Evolutionary conservation across 2,797 vertebrate genomes (phyloP), one percentile per base, ranked within the genome.

Genomic region (Oreortyx pictus): DNA sequence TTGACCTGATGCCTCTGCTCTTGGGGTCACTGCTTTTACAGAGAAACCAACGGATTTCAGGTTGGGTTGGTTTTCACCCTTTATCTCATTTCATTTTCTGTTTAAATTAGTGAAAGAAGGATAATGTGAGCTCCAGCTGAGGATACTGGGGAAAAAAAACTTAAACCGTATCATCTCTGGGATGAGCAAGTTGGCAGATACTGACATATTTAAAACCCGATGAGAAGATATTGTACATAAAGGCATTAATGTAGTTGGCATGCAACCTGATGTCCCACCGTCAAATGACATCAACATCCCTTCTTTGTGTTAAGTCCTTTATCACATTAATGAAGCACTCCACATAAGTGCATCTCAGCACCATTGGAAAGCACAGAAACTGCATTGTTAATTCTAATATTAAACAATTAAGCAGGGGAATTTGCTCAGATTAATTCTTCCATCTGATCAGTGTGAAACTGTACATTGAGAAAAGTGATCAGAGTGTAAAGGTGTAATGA

Each of bases 81-180:
- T 77, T 16, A 8, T 27, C 70, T 50, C 35, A 14, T 88, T n/a
- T 62, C 18, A 2, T 47, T 27, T 86, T 43, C 22, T 59, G 7
- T 50, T 18, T 2, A 68, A 37, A 24, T 59, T 27, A 52, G 13
- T 39, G 39, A 56, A 27, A 37, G 70, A 22, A 49, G 57, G 22
- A 16, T 27, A 18, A 12, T 27, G 5, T 0, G 20, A 80, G 12
- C 66, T 75, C 41, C 5, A 12, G 49, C 59, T 39, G 29, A 66
- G 66, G 37, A 12, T n/a, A 54, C 19, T 3, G 4, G 31, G 13
- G n/a, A 0, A 1, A 2, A 8, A 41, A 29, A 54, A 17, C 2
- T 3, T 14, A 39, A 44, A 5, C 62, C 4, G 0, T 27, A 7
- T 60, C 39, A 39, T 46, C 15, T 64, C 43, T 68, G 15, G 43